Percentiles rank a stretch among this genome's conserved stretches.
Conservation (phyloP, 64 coral and sea anemone genomes). For the Pocillopora verrucosa region DNA sequence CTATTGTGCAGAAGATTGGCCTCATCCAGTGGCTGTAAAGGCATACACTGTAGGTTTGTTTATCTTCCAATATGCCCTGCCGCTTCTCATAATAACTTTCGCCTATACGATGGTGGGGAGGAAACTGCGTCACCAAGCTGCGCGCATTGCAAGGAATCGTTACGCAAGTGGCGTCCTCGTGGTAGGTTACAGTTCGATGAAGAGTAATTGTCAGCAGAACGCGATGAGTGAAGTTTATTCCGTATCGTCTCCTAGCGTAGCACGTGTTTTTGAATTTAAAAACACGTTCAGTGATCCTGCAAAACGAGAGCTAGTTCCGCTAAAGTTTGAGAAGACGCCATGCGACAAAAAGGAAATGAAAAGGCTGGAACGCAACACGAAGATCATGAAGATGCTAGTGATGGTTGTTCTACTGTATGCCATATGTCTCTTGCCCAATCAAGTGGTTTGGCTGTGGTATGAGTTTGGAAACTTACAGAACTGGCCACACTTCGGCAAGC, state of each 20-base stretch:
- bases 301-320: neutral
- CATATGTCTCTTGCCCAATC: slow-evolving; percentile 77
- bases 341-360: slow-evolving; percentile 49
- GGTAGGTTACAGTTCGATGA: neutral
- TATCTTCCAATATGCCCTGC: slow-evolving; percentile 67
- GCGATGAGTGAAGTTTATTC: slow-evolving; percentile 32
- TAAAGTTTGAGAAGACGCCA: neutral
- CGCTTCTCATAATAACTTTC: slow-evolving; percentile 68
- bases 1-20: slow-evolving; percentile 48
- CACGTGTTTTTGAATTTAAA: neutral
- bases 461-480: slow-evolving; percentile 67
- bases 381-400: slow-evolving; percentile 84
- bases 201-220: neutral
- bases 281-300: slow-evolving; percentile 30
- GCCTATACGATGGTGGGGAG: slow-evolving; percentile 70
- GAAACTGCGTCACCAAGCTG: slow-evolving; percentile 75
- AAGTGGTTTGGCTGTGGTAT: slow-evolving; percentile 81
- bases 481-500: slow-evolving; percentile 27
- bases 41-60: slow-evolving; percentile 56
- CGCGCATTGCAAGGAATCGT: slow-evolving; percentile 65
- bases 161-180: neutral
- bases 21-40: slow-evolving; percentile 22
- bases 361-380: slow-evolving; percentile 69
- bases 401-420: slow-evolving; percentile 77
- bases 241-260: neutral